Base-by-base conservation (phyloP, 2,113 vertebrate species). In the Macheiramphus alcinus region DNA sequence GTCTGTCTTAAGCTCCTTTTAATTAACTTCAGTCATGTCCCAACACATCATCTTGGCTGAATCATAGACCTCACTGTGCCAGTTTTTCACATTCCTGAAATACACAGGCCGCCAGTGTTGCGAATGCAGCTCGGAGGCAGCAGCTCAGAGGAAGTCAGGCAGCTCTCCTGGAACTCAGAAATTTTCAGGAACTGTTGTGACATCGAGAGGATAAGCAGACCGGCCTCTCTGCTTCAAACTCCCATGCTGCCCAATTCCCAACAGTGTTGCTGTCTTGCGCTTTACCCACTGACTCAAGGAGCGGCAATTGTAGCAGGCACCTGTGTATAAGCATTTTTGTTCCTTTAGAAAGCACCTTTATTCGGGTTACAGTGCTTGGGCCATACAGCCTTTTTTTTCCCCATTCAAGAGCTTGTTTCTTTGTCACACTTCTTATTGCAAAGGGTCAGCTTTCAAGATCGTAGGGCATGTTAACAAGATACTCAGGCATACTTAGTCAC, bases 31-130 rank as follows among this genome's bases (percentile, higher is more conserved):
- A 95, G 97, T 97, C 97, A 91, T 96, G 97, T 95, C 94, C 91
- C 71, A 94, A 95, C 97, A 96, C 97, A 98, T 98, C 96, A 91
- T 97, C 95, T 95, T 97, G 97, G 97, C 97, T 95, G 92, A 96
- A 94, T 84, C 90, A 86, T 8, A 93, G 74, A 63, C 38, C 87
- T 95, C 67, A 67, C 94, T 71, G 82, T 96, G 97, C 97, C 97
- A 98, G 97, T 95, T 96, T 97, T 97, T 95, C 47, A 3, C 97
- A 98, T 98, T 98, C 97, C 96, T 97, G 95, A 97, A 98, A 96
- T 97, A 97, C 96, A 76, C 94, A 93, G 86, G 83, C 97, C 53
- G 88, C 94, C 94, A 96, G 93, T 95, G 74, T 95, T 96, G 96
- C 40, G 0, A 95, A 91, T 91, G 88, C 93, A 89, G 96, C 96